Evolutionary conservation across 2,888 invertebrate species (phyloP).

Genomic region (Chalcis sispes): DNA sequence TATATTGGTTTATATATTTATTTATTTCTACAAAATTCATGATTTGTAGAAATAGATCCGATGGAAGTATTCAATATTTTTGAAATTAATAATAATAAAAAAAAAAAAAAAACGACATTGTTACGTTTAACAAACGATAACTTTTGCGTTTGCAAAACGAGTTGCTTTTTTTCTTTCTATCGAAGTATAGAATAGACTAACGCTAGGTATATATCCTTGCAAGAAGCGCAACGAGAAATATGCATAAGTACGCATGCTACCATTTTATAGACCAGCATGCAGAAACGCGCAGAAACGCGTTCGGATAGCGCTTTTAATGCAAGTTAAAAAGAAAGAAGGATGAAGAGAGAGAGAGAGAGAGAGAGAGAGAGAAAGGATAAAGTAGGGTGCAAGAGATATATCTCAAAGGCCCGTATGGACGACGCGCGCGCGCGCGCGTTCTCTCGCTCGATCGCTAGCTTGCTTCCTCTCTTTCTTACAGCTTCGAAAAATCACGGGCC

Average conservation of each 20-base stretch:
- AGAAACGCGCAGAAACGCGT: conserved; percentile 23
- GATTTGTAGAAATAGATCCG: too few species aligned
- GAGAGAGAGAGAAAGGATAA: conserved; percentile 3
- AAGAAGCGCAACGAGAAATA: not conserved
- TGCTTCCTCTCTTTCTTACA: conserved; percentile 43
- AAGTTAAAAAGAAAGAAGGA: conserved; percentile 4
- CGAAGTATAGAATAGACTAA: too few species aligned
- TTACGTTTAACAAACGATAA: too few species aligned
- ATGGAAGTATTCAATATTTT: too few species aligned
- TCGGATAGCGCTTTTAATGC: not conserved
- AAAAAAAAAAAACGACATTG: too few species aligned
- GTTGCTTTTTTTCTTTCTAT: too few species aligned
- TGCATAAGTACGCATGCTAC: conserved; percentile 15
- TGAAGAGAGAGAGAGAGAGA: conserved; percentile 8
- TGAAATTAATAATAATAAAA: too few species aligned
- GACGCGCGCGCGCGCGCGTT: too few species aligned
- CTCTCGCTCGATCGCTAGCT: too few species aligned
- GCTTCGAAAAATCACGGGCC: conserved; percentile 36
- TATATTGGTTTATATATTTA: too few species aligned
- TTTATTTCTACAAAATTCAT: too few species aligned
- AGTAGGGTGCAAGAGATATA: conserved; percentile 54
- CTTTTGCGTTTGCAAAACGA: too few species aligned
- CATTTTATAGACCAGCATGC: conserved; percentile 18
- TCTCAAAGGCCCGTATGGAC: conserved; percentile 36
- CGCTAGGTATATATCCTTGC: not conserved